Evolutionary conservation across 1,140 invertebrate species (phyloP).

Genomic region (Dufourea novaeangliae): DNA sequence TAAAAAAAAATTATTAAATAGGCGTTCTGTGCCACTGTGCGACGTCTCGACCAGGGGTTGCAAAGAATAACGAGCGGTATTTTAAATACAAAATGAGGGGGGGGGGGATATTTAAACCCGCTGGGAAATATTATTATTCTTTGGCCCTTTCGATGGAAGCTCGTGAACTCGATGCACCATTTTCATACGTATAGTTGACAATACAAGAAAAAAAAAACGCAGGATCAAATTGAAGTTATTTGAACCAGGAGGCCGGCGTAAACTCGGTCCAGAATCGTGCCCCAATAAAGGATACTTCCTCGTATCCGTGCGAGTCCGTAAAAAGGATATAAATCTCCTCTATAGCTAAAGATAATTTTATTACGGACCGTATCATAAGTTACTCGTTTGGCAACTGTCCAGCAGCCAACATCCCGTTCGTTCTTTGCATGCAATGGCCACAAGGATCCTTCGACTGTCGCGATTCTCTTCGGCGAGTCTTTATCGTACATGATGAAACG

Average conservation of each 20-base stretch:
- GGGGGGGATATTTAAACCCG: background rate
- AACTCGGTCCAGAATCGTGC: background rate
- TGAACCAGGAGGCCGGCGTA: background rate
- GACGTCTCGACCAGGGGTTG: too few species aligned
- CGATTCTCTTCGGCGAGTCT: too few species aligned
- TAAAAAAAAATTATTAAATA: too few species aligned
- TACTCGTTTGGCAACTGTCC: constrained; percentile 15
- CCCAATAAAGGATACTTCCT: background rate
- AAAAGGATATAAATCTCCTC: constrained; percentile 11
- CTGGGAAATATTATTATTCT: background rate
- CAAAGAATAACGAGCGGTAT: background rate
- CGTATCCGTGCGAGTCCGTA: background rate
- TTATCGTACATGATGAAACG: too few species aligned
- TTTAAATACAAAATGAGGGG: background rate
- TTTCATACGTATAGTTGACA: too few species aligned
- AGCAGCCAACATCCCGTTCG: background rate
- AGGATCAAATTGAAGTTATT: background rate
- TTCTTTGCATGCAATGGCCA: background rate
- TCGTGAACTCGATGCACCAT: too few species aligned
- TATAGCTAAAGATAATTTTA: constrained; percentile 31
- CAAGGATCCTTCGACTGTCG: background rate
- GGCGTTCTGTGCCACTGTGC: too few species aligned
- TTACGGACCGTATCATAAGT: constrained; percentile 30
- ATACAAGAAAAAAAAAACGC: too few species aligned
- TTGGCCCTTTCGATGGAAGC: too few species aligned